Evolutionary conservation across 2,797 vertebrate genomes (phyloP), one percentile per base, ranked within the genome.

Genomic region (Malurus leucopterus): DNA sequence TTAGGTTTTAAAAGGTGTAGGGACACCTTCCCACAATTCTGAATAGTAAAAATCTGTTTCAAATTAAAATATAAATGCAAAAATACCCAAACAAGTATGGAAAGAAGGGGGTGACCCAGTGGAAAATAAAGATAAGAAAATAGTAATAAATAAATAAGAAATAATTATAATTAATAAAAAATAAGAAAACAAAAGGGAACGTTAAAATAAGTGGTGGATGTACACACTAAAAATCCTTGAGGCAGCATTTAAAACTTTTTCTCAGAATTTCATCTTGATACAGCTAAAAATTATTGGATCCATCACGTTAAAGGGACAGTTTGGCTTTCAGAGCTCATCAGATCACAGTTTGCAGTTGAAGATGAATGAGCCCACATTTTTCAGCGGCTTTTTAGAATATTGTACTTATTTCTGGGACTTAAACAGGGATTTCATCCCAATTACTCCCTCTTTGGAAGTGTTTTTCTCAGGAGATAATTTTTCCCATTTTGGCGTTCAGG

Each of bases 301-400:
- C 2, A 0, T 76, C 57, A 15, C 8, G 6, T n/a, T 24, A n/a
- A 64, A 65, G 29, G 32, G 36, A 23, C 5, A 8, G 14, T 40
- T 69, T 78, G 41, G 40, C 27, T 84, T 79, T 69, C 18, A 19
- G 62, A 69, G 50, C 21, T 21, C 58, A 36, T 59, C 58, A 55
- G 34, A 18, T 46, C 23, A 38, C 59, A 72, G 20, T 80, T 80
- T 74, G 34, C 29, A 77, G 21, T 2, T 80, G 58, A 40, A 61
- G 63, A 49, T 67, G 11, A 15, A 30, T 1, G 8, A 84, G 8
- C 7, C 9, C 1, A 0, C 19, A 21, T 23, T 63, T 69, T 30
- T 50, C 36, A 23, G 18, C 27, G 20, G 0, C 4, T 43, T 88
- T 73, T 65, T 2, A 14, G 6, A 40, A 67, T 22, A 15, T 4